Evolutionary conservation across 2,113 vertebrate species (phyloP).

Genomic region (Tragelaphus strepsiceros): DNA sequence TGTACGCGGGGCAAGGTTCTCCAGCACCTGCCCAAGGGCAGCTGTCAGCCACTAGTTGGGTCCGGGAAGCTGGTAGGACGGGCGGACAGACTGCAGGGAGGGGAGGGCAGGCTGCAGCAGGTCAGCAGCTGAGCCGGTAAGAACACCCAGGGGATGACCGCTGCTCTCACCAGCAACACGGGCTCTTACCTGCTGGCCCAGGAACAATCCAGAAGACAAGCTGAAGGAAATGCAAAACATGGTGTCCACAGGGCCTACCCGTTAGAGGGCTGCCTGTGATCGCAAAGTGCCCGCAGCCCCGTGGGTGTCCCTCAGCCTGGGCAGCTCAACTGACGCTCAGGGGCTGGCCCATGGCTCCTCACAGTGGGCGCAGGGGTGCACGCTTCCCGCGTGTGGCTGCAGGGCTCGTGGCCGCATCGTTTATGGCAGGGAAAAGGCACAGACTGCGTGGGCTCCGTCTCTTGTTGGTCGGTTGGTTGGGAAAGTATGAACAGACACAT

Average conservation of each 20-base stretch:
- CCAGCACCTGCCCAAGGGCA: fast-evolving
- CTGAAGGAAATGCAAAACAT: no score
- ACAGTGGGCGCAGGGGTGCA: fast-evolving
- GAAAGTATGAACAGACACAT: fast-evolving
- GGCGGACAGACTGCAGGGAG: fast-evolving
- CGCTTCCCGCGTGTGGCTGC: fast-evolving
- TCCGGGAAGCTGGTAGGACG: fast-evolving
- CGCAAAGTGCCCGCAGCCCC: neutral
- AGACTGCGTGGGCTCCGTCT: fast-evolving
- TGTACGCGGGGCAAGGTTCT: fast-evolving
- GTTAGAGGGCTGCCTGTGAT: fast-evolving
- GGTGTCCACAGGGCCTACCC: fast-evolving
- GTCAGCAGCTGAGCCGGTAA: fast-evolving
- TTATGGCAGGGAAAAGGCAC: neutral
- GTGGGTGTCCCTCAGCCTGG: fast-evolving
- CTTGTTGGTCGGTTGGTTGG: neutral
- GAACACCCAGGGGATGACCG: fast-evolving
- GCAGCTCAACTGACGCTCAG: fast-evolving
- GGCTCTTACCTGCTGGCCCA: neutral
- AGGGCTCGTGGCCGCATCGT: fast-evolving
- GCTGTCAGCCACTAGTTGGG: fast-evolving
- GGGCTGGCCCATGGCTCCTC: neutral
- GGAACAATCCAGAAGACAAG: neutral
- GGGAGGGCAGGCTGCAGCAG: fast-evolving
- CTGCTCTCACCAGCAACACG: fast-evolving